Percentiles rank a stretch among this genome's conserved stretches.
These are phyloP conservation scores for Acanthurus leucopareius DNA, from an alignment of 2,797 vertebrate species.

Conservation along the genomic window DNA sequence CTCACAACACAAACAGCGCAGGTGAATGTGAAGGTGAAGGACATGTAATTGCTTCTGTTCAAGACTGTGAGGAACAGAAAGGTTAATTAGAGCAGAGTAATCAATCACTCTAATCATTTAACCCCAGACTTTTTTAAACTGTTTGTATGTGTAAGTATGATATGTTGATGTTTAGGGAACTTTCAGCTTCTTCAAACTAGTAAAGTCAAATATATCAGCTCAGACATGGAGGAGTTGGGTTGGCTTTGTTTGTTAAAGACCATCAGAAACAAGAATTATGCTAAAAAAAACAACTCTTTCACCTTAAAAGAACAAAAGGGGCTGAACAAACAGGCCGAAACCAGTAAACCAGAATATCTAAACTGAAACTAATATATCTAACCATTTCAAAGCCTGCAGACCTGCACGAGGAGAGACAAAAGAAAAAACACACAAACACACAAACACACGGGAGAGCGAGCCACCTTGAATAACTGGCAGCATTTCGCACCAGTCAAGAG, in stretches of 20 bases:
- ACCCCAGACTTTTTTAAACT: no score
- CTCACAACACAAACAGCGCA: not conserved
- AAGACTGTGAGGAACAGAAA: no score
- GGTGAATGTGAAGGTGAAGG: no score
- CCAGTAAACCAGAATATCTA: not conserved
- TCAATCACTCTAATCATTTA: no score
- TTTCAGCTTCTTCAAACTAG: not conserved
- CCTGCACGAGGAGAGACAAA: slow-evolving; percentile 5
- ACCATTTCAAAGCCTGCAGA: slow-evolving; percentile 26
- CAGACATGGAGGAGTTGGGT: not conserved
- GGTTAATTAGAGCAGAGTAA: no score
- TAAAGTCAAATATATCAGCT: not conserved
- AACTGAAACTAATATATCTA: not conserved
- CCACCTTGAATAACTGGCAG: slow-evolving; percentile 63
- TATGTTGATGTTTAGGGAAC: not conserved
- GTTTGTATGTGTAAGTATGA: not conserved
- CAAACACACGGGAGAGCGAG: slow-evolving; percentile 23
- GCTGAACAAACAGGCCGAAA: not conserved
- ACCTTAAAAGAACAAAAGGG: not conserved
- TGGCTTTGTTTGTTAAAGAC: not conserved
- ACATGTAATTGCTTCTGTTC: no score
- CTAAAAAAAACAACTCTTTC: slow-evolving; percentile 1
- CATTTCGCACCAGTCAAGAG: slow-evolving; percentile 64
- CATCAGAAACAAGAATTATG: not conserved
- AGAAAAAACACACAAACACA: slow-evolving; percentile 26